These are phyloP conservation scores for Sclerurus mexicanus DNA, from an alignment of 2,113 vertebrate species.

Conservation along the genomic window DNA sequence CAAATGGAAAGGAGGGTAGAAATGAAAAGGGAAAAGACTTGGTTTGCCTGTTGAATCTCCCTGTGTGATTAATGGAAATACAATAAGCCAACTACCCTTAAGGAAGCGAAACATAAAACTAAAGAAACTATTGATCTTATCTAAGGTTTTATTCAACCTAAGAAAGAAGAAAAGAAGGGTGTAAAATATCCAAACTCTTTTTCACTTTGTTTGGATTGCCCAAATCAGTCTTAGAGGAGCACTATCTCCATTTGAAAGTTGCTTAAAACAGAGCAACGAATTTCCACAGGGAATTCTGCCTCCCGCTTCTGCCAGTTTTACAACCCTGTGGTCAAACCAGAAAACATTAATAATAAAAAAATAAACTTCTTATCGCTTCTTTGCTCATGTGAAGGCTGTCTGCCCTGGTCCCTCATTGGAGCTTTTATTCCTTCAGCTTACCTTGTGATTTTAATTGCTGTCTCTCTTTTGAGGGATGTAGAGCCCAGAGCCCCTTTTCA, in stretches of 20 bases:
- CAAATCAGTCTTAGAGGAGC: not conserved
- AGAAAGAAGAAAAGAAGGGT: not conserved
- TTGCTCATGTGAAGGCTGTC: not conserved
- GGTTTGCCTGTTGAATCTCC: slow-evolving; percentile 47
- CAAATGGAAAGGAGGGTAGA: not conserved
- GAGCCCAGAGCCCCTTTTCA: not conserved
- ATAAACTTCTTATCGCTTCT: not conserved
- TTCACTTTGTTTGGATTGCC: not conserved
- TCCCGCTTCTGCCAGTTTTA: not conserved
- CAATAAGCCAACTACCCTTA: slow-evolving; percentile 55
- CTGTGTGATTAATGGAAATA: slow-evolving; percentile 60
- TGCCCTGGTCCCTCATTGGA: accelerated
- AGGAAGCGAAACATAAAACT: slow-evolving; percentile 53
- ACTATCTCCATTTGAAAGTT: not conserved
- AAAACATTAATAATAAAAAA: not conserved
- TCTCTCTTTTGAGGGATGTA: not conserved
- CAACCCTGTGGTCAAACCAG: not conserved
- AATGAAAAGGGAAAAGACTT: slow-evolving; percentile 32
- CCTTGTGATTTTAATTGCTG: not conserved
- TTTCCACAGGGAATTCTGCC: not conserved
- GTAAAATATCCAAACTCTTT: not conserved
- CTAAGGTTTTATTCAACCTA: slow-evolving; percentile 33
- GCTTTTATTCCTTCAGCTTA: not conserved
- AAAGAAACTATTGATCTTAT: slow-evolving; percentile 61
- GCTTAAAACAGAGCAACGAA: not conserved